Evolutionary conservation across 2,797 vertebrate species (phyloP).

Genomic region (Cetoscarus ocellatus): DNA sequence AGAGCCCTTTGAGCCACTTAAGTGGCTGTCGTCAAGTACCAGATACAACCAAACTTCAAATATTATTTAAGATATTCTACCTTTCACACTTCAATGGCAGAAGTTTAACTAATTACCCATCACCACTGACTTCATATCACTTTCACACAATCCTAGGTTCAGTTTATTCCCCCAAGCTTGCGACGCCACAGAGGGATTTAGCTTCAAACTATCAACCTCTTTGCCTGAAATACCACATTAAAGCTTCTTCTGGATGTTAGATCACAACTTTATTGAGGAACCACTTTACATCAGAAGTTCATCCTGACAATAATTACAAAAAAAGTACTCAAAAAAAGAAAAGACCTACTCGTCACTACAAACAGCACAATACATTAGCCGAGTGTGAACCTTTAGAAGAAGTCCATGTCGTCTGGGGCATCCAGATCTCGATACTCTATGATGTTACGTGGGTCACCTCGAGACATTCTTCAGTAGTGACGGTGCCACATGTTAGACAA

Average conservation of each 20-base stretch:
- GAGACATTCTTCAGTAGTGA: slow-evolving; percentile 86
- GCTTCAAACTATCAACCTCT: too few species aligned
- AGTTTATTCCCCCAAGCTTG: too few species aligned
- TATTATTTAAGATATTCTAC: too few species aligned
- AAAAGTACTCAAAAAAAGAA: slow-evolving; percentile 25
- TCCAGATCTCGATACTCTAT: slow-evolving; percentile 95
- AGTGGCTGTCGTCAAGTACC: too few species aligned
- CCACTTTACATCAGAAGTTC: slow-evolving; percentile 50
- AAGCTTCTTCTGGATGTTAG: slow-evolving; percentile 17
- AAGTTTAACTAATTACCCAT: too few species aligned
- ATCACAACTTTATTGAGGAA: slow-evolving; percentile 71
- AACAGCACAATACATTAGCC: slow-evolving; percentile 24
- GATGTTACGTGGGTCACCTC: slow-evolving; percentile 94
- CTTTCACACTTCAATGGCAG: too few species aligned
- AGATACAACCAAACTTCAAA: too few species aligned
- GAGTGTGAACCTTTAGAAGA: slow-evolving; percentile 83
- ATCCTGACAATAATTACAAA: slow-evolving; percentile 55
- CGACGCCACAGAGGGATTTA: too few species aligned
- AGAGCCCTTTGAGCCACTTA: too few species aligned
- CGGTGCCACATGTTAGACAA: not conserved
- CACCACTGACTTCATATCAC: too few species aligned
- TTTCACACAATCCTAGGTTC: too few species aligned
- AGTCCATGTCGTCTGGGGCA: slow-evolving; percentile 93
- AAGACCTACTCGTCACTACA: slow-evolving; percentile 20
- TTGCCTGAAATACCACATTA: not conserved